These are phyloP conservation scores for Hormiphora californensis DNA, from an alignment of 37 sponge, comb jelly and placozoan species.

Conservation along the genomic window DNA sequence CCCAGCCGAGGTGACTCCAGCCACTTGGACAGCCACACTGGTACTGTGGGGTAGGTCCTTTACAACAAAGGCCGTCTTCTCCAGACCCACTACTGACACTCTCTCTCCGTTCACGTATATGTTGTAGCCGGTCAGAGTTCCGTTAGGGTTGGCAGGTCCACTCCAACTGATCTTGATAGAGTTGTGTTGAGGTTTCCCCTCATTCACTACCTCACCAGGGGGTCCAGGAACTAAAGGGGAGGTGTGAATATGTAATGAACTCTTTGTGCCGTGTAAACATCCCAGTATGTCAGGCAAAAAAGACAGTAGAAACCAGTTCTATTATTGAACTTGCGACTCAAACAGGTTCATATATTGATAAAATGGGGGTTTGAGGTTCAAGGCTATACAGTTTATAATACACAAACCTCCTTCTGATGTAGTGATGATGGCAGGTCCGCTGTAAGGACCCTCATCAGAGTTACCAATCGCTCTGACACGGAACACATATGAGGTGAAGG, in stretches of 20 bases:
- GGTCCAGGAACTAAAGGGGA: slow-evolving; percentile 25
- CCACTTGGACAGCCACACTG: background rate
- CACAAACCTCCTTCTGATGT: slow-evolving; percentile 16
- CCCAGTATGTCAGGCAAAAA: too few relatives aligned
- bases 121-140: slow-evolving; percentile 30
- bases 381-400: too few relatives aligned
- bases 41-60: slow-evolving; percentile 36
- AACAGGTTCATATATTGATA: too few relatives aligned
- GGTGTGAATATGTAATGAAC: too few relatives aligned
- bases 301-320: too few relatives aligned
- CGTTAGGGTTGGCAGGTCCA: slow-evolving; percentile 25
- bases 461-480: slow-evolving; percentile 13
- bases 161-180: slow-evolving; percentile 27
- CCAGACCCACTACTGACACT: slow-evolving; percentile 4
- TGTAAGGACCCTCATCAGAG: slow-evolving; percentile 47
- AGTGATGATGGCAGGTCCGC: slow-evolving; percentile 40
- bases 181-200: slow-evolving; percentile 42
- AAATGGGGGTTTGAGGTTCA: too few relatives aligned
- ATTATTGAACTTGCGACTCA: too few relatives aligned
- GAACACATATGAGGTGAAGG: slow-evolving; percentile 51
- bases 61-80: background rate
- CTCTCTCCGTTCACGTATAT: slow-evolving; percentile 34
- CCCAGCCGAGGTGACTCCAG: background rate
- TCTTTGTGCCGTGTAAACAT: too few relatives aligned
- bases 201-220: slow-evolving; percentile 8